Conservation (phyloP, 2,113 vertebrate species). For the Cynocephalus volans region DNA sequence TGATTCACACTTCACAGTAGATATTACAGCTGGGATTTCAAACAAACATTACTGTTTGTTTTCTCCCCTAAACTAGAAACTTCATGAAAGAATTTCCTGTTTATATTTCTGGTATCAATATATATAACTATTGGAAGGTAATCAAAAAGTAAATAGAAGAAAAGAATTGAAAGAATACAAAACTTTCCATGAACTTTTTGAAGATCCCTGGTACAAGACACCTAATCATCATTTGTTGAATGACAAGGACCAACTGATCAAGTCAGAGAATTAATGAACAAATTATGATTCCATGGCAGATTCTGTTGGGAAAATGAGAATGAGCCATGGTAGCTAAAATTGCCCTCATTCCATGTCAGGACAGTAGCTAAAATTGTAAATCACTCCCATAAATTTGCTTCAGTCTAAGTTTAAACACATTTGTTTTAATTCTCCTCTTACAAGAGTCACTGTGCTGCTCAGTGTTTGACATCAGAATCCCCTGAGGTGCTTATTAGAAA, state of each 20-base stretch:
- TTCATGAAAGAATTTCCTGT: neutral
- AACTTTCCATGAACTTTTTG: too few species aligned
- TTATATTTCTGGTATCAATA: neutral
- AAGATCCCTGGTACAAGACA: neutral
- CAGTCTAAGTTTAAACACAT: neutral
- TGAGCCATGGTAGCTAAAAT: neutral
- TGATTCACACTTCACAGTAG: neutral
- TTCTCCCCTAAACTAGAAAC: neutral
- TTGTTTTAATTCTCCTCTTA: neutral
- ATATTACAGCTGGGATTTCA: neutral
- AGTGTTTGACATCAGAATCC: neutral
- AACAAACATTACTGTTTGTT: neutral
- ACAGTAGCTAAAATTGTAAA: neutral
- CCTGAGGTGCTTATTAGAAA: neutral
- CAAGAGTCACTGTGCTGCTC: neutral
- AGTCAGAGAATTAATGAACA: neutral
- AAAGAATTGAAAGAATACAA: too few species aligned
- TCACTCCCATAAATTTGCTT: neutral
- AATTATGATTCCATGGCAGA: neutral
- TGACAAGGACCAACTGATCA: neutral
- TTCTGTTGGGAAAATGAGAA: slow-evolving; percentile 34
- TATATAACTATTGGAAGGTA: neutral
- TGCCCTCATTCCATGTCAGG: neutral
- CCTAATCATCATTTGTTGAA: neutral
- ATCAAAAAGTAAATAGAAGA: too few species aligned